phyloP scores from a whole-genome alignment of 2,797 vertebrate genomes.

The Stomatorhinus walkeri region DNA sequence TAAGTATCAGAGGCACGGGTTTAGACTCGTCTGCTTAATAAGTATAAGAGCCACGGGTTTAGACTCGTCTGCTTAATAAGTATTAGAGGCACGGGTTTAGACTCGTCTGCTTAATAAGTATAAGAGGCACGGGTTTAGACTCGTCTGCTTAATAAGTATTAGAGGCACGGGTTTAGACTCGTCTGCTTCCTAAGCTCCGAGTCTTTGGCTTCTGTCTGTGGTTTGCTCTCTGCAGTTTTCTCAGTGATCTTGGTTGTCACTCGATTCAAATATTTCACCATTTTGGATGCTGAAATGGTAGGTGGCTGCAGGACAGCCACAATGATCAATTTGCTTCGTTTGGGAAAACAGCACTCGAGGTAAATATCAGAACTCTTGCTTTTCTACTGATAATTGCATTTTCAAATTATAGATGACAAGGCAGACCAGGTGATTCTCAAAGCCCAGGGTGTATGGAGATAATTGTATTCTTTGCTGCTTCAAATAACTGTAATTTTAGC shows the following conservation, averaged over 20 bases:
- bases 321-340: background rate
- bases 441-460: background rate
- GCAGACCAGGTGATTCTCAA: background rate
- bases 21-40: too few species aligned
- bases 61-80: too few species aligned
- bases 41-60: too few species aligned
- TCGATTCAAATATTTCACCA: background rate
- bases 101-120: too few species aligned
- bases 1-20: too few species aligned
- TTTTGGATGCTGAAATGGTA: background rate
- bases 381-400: constrained; percentile 9
- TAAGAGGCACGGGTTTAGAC: too few species aligned
- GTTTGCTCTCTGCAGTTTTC: background rate
- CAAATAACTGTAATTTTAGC: constrained; percentile 14
- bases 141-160: background rate
- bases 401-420: background rate
- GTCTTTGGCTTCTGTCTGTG: background rate
- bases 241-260: background rate
- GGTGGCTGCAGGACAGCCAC: background rate
- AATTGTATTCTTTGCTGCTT: background rate
- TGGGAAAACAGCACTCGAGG: background rate
- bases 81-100: too few species aligned
- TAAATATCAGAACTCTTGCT: background rate
- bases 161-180: background rate
- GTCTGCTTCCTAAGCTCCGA: background rate